A percentile compares a stretch with the other conserved stretches of the same genome.
These are phyloP conservation scores for Mnemiopsis leidyi DNA, from an alignment of 37 sponge, comb jelly and placozoan species.

Conservation along the genomic window DNA sequence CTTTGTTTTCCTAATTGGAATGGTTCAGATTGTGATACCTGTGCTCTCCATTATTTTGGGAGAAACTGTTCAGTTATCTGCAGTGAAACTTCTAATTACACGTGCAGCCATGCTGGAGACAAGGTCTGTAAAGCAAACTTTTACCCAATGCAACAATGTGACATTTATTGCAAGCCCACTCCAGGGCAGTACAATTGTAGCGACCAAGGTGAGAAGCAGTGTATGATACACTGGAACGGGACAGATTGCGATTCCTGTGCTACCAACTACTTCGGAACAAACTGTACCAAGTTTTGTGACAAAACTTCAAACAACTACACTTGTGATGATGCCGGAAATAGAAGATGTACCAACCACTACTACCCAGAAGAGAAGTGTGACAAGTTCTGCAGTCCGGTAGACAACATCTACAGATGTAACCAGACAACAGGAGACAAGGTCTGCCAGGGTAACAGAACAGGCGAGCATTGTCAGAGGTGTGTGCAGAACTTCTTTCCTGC, in stretches of 20 bases:
- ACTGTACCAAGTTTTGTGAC: background rate
- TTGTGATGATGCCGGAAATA: background rate
- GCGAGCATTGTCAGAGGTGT: background rate
- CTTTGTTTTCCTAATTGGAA: background rate
- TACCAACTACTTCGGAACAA: background rate
- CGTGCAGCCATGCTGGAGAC: background rate
- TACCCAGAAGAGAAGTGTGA: slow-evolving; percentile 17
- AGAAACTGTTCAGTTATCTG: background rate
- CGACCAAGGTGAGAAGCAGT: background rate
- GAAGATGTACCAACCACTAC: background rate
- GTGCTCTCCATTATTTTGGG: background rate
- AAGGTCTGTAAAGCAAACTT: background rate
- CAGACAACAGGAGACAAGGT: background rate
- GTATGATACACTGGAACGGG: background rate
- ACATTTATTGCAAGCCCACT: background rate
- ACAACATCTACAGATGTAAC: background rate
- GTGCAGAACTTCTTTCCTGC: background rate
- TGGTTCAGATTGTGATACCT: background rate
- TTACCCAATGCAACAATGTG: background rate
- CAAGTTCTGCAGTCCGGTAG: background rate
- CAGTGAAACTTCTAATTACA: background rate
- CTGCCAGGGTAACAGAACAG: background rate
- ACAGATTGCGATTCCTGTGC: background rate
- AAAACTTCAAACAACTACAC: background rate
- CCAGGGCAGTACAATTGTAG: background rate